Conservation (phyloP, 2,888 invertebrate genomes). For the Synanthedon andrenaeformis region DNA sequence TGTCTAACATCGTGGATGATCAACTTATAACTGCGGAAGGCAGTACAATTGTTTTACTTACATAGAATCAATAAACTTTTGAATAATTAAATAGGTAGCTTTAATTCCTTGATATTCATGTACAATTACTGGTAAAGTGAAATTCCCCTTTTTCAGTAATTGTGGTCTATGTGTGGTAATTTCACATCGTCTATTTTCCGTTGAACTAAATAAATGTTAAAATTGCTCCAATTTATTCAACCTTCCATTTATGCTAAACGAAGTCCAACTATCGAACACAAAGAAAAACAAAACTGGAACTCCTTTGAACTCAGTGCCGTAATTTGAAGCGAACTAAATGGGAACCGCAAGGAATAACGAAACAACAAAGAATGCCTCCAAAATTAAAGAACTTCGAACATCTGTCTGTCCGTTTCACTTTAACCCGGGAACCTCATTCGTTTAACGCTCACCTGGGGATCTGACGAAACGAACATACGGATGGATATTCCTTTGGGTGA, state of each 20-base stretch:
- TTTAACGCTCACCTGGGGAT: conserved; percentile 43
- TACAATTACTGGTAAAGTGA: too few relatives aligned
- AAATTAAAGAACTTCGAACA: conserved; percentile 28
- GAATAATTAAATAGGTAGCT: too few relatives aligned
- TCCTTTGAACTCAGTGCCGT: background rate
- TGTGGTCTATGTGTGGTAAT: too few relatives aligned
- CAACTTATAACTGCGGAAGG: too few relatives aligned
- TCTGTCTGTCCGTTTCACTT: conserved; percentile 34
- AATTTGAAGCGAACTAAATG: background rate
- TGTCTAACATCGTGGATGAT: too few relatives aligned
- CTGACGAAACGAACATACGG: conserved; percentile 12
- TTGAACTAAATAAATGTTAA: too few relatives aligned
- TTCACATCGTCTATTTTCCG: too few relatives aligned
- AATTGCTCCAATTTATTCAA: too few relatives aligned
- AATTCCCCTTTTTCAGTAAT: too few relatives aligned
- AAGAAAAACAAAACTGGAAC: background rate
- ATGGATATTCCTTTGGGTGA: background rate
- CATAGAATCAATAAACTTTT: too few relatives aligned
- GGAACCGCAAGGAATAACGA: background rate
- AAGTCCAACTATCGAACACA: background rate
- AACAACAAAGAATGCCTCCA: conserved; percentile 1
- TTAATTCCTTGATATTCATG: too few relatives aligned
- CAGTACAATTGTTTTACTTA: too few relatives aligned
- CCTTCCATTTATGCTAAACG: background rate
- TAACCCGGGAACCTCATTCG: conserved; percentile 34